These are phyloP conservation scores for Premnoplex brunnescens DNA, from an alignment of 2,797 vertebrate genomes.

Conservation along the genomic window DNA sequence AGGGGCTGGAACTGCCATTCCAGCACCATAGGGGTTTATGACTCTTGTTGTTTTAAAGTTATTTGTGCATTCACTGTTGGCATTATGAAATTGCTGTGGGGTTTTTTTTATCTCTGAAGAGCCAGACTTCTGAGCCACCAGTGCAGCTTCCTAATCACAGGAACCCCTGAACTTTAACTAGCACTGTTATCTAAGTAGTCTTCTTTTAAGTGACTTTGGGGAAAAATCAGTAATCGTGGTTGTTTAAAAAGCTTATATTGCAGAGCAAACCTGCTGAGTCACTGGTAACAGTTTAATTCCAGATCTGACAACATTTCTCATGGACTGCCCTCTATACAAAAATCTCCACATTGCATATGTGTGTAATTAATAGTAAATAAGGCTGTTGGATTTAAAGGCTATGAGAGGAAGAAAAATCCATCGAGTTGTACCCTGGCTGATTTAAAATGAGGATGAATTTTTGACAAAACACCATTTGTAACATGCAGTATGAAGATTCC, in stretches of 20 bases:
- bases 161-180: background rate
- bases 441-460: background rate
- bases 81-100: background rate
- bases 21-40: background rate
- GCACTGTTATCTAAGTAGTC: background rate
- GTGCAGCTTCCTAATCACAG: background rate
- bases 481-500: background rate
- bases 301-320: background rate
- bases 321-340: background rate
- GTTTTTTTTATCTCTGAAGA: background rate
- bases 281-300: background rate
- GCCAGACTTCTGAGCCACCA: background rate
- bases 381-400: background rate
- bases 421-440: background rate
- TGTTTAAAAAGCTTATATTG: background rate
- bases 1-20: background rate
- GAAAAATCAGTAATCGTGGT: background rate
- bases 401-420: background rate
- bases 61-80: background rate
- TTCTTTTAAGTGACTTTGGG: background rate
- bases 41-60: background rate
- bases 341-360: background rate
- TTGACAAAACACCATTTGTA: background rate
- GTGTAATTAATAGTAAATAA: background rate
- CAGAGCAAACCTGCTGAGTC: constrained; percentile 22